Evolutionary conservation across 2,888 invertebrate genomes (phyloP), one percentile per base, ranked within the genome.

Genomic region (Eupithecia inturbata): DNA sequence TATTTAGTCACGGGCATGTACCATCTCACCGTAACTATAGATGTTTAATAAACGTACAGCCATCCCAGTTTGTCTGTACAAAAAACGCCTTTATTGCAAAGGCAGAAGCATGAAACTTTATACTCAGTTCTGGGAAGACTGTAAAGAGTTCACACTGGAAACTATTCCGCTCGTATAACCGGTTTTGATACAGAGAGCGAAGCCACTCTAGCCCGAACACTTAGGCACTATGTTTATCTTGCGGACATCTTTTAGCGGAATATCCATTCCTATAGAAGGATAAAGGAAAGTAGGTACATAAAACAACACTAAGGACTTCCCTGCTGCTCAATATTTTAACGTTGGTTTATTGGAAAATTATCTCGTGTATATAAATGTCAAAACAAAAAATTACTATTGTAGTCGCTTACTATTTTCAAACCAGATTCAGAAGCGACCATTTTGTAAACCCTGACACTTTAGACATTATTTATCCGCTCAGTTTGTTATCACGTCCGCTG

Each of bases 1-100:
- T 88, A 89, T 92, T 93, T 91, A 92, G 92, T 91, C 90, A 92
- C 88, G 92, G 91, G 81, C 81, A 81, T 81, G 85, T 84, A 84
- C 85, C 86, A 82, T 86, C 87, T 84, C 85, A 83, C 83, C 83
- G 84, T 84, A 85, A 87, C 89, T 88, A 88, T 88, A 86, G 83
- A 83, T 84, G 85, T 84, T 87, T 90, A 87, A 87, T 89, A 57
- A 57, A 57, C 22, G 57, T 57, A 57, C 57, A 89, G 87, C 85
- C 36, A 19, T 33, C 22, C 62, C 26, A 67, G 57, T 28, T 14
- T 5, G 33, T 19, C 12, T 19, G 36, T 10, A 33, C 66, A 16
- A 78, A 74, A 79, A 70, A 12, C 53, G 49, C 28, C 76, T 73
- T 66, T 77, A 76, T 70, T 49, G 16, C 71, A 60, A 70, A 39